Evolutionary conservation across 2,113 vertebrate species (phyloP).

Genomic region (Vicugna pacos): DNA sequence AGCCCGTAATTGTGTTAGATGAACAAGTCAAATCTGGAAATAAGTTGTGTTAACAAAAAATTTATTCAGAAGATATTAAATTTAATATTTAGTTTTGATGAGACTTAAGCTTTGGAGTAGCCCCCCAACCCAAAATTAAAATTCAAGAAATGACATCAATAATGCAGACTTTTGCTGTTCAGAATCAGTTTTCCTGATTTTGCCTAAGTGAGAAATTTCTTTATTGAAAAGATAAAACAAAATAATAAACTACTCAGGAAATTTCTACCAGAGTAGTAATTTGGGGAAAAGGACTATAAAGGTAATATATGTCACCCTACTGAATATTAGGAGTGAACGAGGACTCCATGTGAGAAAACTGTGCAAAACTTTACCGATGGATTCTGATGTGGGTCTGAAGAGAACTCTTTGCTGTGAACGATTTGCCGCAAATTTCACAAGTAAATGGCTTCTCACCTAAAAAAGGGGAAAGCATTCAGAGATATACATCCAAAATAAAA

Average conservation of each 20-base stretch:
- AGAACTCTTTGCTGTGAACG: conserved; percentile 97
- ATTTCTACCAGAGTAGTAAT: conserved; percentile 7
- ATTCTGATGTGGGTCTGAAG: conserved; percentile 98
- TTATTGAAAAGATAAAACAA: conserved; percentile 30
- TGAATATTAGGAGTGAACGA: neutral
- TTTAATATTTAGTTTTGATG: conserved; percentile 16
- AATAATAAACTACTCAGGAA: neutral
- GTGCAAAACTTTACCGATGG: conserved; percentile 90
- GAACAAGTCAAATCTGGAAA: neutral
- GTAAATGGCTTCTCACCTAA: conserved; percentile 98
- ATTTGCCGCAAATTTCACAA: conserved; percentile 99
- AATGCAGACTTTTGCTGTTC: neutral
- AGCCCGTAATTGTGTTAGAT: conserved; percentile 26
- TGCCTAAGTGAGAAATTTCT: conserved; percentile 21
- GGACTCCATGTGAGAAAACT: neutral
- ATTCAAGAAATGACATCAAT: conserved; percentile 33
- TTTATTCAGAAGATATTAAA: conserved; percentile 20
- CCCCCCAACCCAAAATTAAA: neutral
- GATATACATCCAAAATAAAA: neutral
- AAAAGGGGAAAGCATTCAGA: neutral
- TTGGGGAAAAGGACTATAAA: neutral
- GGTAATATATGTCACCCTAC: neutral
- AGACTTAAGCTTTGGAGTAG: neutral
- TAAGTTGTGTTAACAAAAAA: conserved; percentile 43
- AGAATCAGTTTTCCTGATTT: conserved; percentile 31